phyloP scores from a whole-genome alignment of 2,888 invertebrate genomes.

The Heliconius hortense region DNA sequence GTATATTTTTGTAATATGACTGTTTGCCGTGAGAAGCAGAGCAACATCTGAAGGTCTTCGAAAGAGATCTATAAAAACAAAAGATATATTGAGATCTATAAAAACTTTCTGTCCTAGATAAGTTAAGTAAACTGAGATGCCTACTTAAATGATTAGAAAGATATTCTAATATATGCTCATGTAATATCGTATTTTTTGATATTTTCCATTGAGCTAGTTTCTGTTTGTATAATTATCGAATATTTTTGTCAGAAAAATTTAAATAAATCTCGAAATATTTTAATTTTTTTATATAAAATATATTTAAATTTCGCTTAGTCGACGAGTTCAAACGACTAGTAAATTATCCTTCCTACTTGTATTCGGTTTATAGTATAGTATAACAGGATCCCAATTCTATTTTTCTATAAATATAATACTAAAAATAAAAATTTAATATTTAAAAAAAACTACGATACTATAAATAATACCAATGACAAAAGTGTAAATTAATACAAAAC shows the following conservation, averaged over 20 bases:
- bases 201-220: not conserved
- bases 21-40: not conserved
- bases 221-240: not conserved
- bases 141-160: not conserved
- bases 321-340: too few relatives aligned
- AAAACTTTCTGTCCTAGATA: not conserved
- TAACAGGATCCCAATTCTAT: not conserved
- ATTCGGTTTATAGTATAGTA: too few relatives aligned
- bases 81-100: not conserved
- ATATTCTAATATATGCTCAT: not conserved
- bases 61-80: too few relatives aligned
- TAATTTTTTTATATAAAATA: not conserved
- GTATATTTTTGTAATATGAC: not conserved
- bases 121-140: not conserved
- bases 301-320: not conserved
- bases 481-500: slow-evolving; percentile 23
- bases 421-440: not conserved
- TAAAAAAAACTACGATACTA: not conserved
- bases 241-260: not conserved
- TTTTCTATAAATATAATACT: not conserved
- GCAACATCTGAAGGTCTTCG: not conserved
- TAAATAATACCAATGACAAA: not conserved
- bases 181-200: not conserved
- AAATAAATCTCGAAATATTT: not conserved
- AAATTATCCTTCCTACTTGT: not conserved